Evolutionary conservation across 2,888 invertebrate species (phyloP).

Genomic region (Eulithis prunata): DNA sequence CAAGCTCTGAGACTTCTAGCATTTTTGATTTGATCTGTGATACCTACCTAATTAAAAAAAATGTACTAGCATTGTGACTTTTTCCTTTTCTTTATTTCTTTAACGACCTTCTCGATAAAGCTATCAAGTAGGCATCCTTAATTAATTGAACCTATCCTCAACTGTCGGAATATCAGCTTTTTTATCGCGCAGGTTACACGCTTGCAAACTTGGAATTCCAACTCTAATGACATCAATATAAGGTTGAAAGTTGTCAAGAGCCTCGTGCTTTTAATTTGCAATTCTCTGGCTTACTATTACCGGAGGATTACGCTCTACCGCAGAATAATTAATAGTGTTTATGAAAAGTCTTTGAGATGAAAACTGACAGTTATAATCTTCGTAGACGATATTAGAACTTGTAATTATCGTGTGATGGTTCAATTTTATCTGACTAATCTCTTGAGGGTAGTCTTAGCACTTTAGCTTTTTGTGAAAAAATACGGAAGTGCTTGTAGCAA

Average conservation of each 20-base stretch:
- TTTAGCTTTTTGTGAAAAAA: background rate
- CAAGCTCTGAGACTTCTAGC: too few species aligned
- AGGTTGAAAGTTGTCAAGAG: slow-evolving; percentile 39
- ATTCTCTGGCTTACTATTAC: slow-evolving; percentile 78
- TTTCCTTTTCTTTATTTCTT: slow-evolving; percentile 31
- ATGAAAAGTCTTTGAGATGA: background rate
- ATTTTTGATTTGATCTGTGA: too few species aligned
- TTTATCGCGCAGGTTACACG: slow-evolving; percentile 61
- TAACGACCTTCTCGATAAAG: slow-evolving; percentile 58
- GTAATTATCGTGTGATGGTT: background rate
- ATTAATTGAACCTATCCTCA: slow-evolving; percentile 76
- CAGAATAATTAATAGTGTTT: slow-evolving; percentile 58
- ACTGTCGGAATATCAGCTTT: slow-evolving; percentile 69
- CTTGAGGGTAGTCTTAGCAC: background rate
- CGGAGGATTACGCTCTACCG: slow-evolving; percentile 72
- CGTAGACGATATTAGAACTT: background rate
- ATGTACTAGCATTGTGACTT: background rate
- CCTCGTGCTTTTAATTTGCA: slow-evolving; percentile 74
- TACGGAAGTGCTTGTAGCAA: too few species aligned
- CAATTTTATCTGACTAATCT: background rate
- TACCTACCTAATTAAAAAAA: slow-evolving; percentile 1
- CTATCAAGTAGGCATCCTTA: slow-evolving; percentile 65
- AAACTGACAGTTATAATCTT: background rate
- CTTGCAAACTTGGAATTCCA: slow-evolving; percentile 34
- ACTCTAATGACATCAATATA: slow-evolving; percentile 33